Base-by-base conservation (phyloP, 2,797 vertebrate genomes). In the Notoglanidium macrostoma region DNA sequence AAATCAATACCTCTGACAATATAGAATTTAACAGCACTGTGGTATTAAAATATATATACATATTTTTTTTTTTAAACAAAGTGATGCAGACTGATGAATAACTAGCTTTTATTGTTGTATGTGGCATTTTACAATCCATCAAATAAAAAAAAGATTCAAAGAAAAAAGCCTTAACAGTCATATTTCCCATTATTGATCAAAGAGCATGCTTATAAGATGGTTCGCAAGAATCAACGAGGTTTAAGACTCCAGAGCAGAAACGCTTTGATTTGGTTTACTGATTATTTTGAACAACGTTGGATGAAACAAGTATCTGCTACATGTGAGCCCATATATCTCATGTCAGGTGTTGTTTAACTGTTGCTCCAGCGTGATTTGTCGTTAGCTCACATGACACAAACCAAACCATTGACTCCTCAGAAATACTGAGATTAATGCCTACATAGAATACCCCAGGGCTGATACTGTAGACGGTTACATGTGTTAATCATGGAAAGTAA, bases 91-190 rank as follows among this genome's bases (percentile, higher is more conserved):
- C 9, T 82, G 78, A 87, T 9, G 23, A 49, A 55, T 21, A 55
- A 23, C 29, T 23, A 11, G 29, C 8, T 61, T 87, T 87, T 83
- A 87, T 83, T 67, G 19, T 29, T 67, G 51, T 54, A 23, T 44
- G 9, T 15, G 46, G 11, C 46, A 68, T 8, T 59, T 1, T 67
- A 32, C 46, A 83, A 15, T 26, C 5, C 1, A 59, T 26, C 59
- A 65, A 26, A 4, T 29, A 67, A 40, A 72, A 44, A 44, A n/a
- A n/a, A 3, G 21, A 73, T 73, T n/a, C 8, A n/a, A 61, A 80
- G 5, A 35, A 12, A 79, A 57, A n/a, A 17, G 7, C 11, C 57
- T 17, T 49, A 61, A 46, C 55, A 44, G 46, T 54, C 8, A 49
- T 32, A 51, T 0, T 76, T 61, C 35, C 44, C 0, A 14, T 57